Percentiles rank a stretch among this genome's conserved stretches.
Evolutionary conservation across 35 echinoderm and acorn worm species (phyloP).

Genomic region (Ptychodera flava): DNA sequence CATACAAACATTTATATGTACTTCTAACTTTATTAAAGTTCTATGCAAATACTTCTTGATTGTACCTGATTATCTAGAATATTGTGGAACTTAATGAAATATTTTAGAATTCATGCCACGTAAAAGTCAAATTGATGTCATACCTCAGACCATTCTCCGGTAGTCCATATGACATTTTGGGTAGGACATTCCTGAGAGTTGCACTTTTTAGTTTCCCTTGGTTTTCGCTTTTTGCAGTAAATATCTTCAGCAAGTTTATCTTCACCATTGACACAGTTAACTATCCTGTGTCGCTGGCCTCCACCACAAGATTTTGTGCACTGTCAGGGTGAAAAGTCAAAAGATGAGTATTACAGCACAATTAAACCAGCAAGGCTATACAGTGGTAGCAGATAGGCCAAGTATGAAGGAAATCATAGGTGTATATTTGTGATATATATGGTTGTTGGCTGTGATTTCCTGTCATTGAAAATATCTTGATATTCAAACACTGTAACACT

Average conservation of each 20-base stretch:
- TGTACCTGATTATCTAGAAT: too few species aligned
- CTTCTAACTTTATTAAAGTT: not conserved
- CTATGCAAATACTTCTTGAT: not conserved
- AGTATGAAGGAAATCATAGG: too few species aligned
- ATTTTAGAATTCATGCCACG: too few species aligned
- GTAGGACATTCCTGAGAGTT: slow-evolving; percentile 26
- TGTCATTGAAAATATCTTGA: too few species aligned
- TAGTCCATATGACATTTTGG: slow-evolving; percentile 26
- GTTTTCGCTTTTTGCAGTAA: slow-evolving; percentile 39
- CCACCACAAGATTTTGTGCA: slow-evolving; percentile 65
- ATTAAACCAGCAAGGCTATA: too few species aligned
- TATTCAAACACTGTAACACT: too few species aligned
- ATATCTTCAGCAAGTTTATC: slow-evolving; percentile 37
- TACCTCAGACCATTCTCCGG: slow-evolving; percentile 54
- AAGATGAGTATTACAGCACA: not conserved
- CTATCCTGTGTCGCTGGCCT: slow-evolving; percentile 39
- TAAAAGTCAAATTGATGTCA: too few species aligned
- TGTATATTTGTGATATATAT: too few species aligned
- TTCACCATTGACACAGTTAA: slow-evolving; percentile 49
- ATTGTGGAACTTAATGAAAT: too few species aligned
- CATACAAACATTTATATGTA: not conserved
- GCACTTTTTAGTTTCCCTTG: slow-evolving; percentile 41
- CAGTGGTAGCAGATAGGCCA: too few species aligned
- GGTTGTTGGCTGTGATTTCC: too few species aligned
- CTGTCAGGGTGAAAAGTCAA: slow-evolving; percentile 17